Base-by-base conservation (phyloP, 2,888 invertebrate genomes). In the Eutolmus rufibarbis region DNA sequence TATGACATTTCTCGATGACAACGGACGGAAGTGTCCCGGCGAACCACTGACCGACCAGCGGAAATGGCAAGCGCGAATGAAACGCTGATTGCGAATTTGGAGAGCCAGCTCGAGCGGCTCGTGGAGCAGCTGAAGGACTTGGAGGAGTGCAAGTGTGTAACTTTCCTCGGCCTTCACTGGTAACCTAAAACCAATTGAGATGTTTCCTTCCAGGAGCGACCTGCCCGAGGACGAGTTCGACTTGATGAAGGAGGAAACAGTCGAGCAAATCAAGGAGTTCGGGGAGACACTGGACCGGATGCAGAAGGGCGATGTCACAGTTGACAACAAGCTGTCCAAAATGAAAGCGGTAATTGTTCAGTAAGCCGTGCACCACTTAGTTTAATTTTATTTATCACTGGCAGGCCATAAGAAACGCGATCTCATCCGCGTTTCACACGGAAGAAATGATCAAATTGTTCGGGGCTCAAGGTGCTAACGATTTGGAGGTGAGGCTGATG, bases 391-490 rank as follows among this genome's bases (percentile, higher is more conserved):
- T 23, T 66, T 8, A 23, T 12, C 23, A 87, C 91, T 91, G 86
- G 31, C 90, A 95, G 95, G 95, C 96, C 5, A 95, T 95, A 40
- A 95, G 95, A 92, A 95, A 95, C 89, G 96, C 96, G 12, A 96
- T 96, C 84, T 95, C 95, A 88, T 94, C 95, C 90, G 96, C 96
- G 1, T 96, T 96, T 91, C 94, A 95, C 91, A 96, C 96, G 1
- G 96, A 96, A 4, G 96, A 96, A 91, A 95, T 96, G 1, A 96
- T 96, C 74, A 92, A 94, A 90, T 93, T 96, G 92, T 96, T 96
- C 93, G 96, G 95, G 1, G 95, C 94, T 90, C 94, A 95, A 89
- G 95, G 96, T 90, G 95, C 96, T 2, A 94, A 94, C 76, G 94
- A 95, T 90, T 92, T 96, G 85, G 91, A 95, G 87, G 94, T 95